These are phyloP conservation scores for Hirtodrosophila trivittata DNA, from an alignment of 2,888 invertebrate species.

Conservation along the genomic window DNA sequence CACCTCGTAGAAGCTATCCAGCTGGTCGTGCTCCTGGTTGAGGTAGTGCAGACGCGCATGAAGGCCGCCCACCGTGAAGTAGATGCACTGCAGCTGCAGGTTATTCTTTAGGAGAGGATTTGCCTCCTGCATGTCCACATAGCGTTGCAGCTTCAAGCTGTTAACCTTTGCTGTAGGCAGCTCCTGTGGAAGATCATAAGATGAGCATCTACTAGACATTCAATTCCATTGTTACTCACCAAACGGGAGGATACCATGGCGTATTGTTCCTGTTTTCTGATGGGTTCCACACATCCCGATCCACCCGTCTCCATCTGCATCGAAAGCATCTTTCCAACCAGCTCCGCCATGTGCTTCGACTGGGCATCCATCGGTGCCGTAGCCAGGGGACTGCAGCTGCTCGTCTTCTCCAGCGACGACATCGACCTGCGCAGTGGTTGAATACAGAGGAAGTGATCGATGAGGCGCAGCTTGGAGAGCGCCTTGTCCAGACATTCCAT, in stretches of 20 bases:
- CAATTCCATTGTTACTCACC: slow-evolving; percentile 25
- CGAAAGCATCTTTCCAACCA: slow-evolving; percentile 41
- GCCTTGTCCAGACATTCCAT: slow-evolving; percentile 79
- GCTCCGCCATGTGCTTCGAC: slow-evolving; percentile 36
- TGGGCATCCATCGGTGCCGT: slow-evolving; percentile 30
- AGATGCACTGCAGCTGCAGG: slow-evolving; percentile 69
- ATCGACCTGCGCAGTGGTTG: slow-evolving; percentile 15
- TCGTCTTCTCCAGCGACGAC: not conserved
- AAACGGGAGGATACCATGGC: slow-evolving; percentile 42
- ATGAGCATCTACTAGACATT: not conserved
- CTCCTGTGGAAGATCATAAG: slow-evolving; percentile 5
- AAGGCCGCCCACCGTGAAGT: slow-evolving; percentile 75
- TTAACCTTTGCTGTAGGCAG: not conserved
- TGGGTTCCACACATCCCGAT: slow-evolving; percentile 59
- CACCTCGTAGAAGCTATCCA: slow-evolving; percentile 71
- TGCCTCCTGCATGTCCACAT: slow-evolving; percentile 30
- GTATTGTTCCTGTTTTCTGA: slow-evolving; percentile 67
- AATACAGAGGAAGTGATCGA: slow-evolving; percentile 66
- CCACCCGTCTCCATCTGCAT: slow-evolving; percentile 50
- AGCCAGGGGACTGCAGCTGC: not conserved
- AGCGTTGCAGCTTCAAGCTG: slow-evolving; percentile 52
- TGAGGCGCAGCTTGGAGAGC: slow-evolving; percentile 67
- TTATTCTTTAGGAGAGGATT: slow-evolving; percentile 37
- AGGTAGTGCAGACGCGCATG: slow-evolving; percentile 78
- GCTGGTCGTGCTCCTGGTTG: slow-evolving; percentile 63